phyloP scores from a whole-genome alignment of 2,797 vertebrate genomes.

The Amblyraja radiata region DNA sequence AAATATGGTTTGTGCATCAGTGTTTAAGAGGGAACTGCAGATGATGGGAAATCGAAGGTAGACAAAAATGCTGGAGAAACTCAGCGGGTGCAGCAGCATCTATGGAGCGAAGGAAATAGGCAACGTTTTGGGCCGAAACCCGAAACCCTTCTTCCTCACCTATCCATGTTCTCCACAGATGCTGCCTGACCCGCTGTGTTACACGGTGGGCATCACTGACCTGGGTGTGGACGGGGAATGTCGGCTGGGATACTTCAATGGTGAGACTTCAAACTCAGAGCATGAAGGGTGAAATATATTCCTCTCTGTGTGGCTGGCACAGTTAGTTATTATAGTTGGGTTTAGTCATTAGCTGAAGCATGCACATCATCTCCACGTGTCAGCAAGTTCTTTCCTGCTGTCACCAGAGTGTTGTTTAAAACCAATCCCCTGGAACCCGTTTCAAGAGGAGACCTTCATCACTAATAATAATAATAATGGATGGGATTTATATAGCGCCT shows the following conservation, averaged over 20 bases:
- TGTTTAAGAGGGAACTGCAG: no score
- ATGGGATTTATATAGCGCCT: no score
- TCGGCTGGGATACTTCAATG: not conserved
- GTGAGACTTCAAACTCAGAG: not conserved
- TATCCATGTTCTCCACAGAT: no score
- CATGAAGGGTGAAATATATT: not conserved
- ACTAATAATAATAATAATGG: no score
- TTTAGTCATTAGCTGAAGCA: conserved; percentile 15
- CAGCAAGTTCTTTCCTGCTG: conserved; percentile 11
- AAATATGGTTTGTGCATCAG: no score
- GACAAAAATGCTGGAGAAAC: no score
- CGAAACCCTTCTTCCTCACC: no score
- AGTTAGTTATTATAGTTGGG: conserved; percentile 32
- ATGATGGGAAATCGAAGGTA: no score
- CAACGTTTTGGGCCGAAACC: no score
- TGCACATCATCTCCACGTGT: conserved; percentile 8
- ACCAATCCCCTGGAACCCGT: not conserved
- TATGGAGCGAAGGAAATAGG: no score
- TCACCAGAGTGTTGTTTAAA: not conserved
- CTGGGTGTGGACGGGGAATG: not conserved
- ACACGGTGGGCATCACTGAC: no score
- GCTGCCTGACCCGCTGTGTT: not conserved
- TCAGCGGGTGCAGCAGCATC: no score
- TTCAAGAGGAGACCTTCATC: not conserved
- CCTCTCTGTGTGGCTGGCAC: not conserved